Percentiles rank a stretch among this genome's conserved stretches.
Evolutionary conservation across 1,140 invertebrate species (phyloP).

Genomic region (Eciton burchellii): DNA sequence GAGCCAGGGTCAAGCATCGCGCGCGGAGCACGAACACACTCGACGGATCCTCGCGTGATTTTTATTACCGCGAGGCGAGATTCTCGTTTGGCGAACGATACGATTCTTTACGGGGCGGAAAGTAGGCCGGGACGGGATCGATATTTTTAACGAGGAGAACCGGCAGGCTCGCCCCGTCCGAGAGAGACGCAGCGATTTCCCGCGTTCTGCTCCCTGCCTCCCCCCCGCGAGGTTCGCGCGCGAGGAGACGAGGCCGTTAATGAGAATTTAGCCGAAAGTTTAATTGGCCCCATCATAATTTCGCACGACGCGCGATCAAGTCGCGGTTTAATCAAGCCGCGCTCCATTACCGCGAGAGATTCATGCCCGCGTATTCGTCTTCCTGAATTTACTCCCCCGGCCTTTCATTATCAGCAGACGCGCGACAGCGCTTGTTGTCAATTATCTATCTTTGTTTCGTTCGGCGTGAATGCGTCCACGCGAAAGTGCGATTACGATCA

Average conservation of each 20-base stretch:
- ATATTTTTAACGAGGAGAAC: slow-evolving; percentile 64
- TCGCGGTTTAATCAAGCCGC: slow-evolving; percentile 61
- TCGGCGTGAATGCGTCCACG: not conserved
- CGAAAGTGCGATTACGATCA: not conserved
- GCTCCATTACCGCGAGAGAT: slow-evolving; percentile 57
- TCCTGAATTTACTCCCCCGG: slow-evolving; percentile 47
- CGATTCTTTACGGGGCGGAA: slow-evolving; percentile 28
- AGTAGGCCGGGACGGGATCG: slow-evolving; percentile 28
- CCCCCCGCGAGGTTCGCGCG: slow-evolving; percentile 1
- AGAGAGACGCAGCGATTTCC: slow-evolving; percentile 49
- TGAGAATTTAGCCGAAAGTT: slow-evolving; percentile 65
- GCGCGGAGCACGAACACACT: not conserved
- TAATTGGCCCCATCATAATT: slow-evolving; percentile 67
- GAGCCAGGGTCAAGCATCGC: slow-evolving; percentile 4
- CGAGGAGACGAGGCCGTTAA: slow-evolving; percentile 17
- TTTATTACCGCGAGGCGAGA: slow-evolving; percentile 15
- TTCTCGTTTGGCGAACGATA: slow-evolving; percentile 32
- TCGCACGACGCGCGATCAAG: slow-evolving; percentile 53
- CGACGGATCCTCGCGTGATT: slow-evolving; percentile 39
- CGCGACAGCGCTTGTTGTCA: slow-evolving; percentile 9
- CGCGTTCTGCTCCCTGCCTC: too few species aligned
- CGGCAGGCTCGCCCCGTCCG: slow-evolving; percentile 16
- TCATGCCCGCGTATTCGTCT: slow-evolving; percentile 57
- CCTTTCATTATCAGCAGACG: slow-evolving; percentile 46
- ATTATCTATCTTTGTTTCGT: slow-evolving; percentile 40